A percentile compares a stretch with the other conserved stretches of the same genome.
These are phyloP conservation scores for Neodontobutis hainanensis DNA, from an alignment of 2,113 vertebrate species.

Conservation along the genomic window DNA sequence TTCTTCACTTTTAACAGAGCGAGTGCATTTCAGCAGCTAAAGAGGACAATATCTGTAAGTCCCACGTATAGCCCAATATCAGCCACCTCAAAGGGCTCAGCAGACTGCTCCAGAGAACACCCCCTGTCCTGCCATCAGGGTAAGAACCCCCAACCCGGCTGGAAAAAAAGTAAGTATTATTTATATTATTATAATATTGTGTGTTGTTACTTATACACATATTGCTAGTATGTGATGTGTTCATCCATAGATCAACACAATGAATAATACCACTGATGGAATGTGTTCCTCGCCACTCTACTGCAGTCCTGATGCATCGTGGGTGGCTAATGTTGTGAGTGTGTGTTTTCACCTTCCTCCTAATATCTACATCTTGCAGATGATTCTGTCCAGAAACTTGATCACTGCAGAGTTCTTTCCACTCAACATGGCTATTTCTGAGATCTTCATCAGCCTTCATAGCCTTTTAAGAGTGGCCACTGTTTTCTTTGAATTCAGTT, in stretches of 20 bases:
- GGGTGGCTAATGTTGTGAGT: neutral
- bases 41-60: neutral
- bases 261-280: constrained; percentile 22
- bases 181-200: too few species aligned
- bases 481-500: rapidly evolving
- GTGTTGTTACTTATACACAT: too few species aligned
- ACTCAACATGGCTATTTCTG: constrained; percentile 3
- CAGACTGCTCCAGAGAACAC: too few species aligned
- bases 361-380: constrained; percentile 28
- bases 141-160: too few species aligned
- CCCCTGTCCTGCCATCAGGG: too few species aligned
- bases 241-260: constrained; percentile 9
- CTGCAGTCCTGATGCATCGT: rapidly evolving
- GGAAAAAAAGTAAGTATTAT: too few species aligned
- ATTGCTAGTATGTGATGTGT: neutral
- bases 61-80: too few species aligned
- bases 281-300: neutral
- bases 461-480: neutral
- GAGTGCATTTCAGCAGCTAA: neutral
- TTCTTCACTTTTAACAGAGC: neutral
- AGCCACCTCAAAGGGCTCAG: too few species aligned
- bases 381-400: constrained; percentile 30
- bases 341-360: neutral
- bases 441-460: constrained; percentile 6
- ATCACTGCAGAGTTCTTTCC: constrained; percentile 12